Conservation (phyloP, 2,888 invertebrate species). For the Serrognathus titanus region DNA sequence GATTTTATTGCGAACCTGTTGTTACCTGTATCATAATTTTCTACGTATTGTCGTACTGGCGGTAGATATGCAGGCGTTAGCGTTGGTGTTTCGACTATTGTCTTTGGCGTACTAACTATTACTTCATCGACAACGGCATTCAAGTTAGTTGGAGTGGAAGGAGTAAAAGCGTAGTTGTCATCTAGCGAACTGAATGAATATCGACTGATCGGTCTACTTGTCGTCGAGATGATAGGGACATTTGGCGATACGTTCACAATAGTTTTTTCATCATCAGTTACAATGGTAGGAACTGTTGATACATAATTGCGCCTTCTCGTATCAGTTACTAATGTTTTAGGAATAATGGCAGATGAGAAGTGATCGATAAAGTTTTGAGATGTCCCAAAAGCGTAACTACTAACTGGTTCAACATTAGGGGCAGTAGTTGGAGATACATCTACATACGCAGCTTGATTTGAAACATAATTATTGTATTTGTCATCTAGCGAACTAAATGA, state of each 20-base stretch:
- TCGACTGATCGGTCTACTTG: slow-evolving; percentile 30
- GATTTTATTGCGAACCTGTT: background rate
- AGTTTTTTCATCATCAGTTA: background rate
- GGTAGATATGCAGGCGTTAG: slow-evolving; percentile 15
- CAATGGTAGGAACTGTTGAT: background rate
- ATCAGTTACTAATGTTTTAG: background rate
- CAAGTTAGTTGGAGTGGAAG: slow-evolving; percentile 10
- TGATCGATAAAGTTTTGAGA: too few species aligned
- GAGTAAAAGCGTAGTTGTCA: slow-evolving; percentile 24
- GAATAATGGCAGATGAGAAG: background rate
- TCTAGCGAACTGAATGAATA: slow-evolving; percentile 35
- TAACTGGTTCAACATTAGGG: too few species aligned
- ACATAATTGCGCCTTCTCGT: too few species aligned
- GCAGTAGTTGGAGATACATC: too few species aligned
- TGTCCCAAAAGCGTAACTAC: too few species aligned
- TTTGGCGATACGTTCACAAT: slow-evolving; percentile 2
- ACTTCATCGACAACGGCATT: slow-evolving; percentile 8
- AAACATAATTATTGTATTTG: slow-evolving; percentile 17
- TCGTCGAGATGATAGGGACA: background rate
- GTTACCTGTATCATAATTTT: slow-evolving; percentile 11
- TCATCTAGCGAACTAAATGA: slow-evolving; percentile 34
- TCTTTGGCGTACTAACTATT: background rate
- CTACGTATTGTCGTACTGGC: slow-evolving; percentile 11
- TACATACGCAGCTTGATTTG: too few species aligned
- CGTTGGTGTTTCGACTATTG: background rate